Base-by-base conservation (phyloP, 2,888 invertebrate species). In the Mimas tiliae region DNA sequence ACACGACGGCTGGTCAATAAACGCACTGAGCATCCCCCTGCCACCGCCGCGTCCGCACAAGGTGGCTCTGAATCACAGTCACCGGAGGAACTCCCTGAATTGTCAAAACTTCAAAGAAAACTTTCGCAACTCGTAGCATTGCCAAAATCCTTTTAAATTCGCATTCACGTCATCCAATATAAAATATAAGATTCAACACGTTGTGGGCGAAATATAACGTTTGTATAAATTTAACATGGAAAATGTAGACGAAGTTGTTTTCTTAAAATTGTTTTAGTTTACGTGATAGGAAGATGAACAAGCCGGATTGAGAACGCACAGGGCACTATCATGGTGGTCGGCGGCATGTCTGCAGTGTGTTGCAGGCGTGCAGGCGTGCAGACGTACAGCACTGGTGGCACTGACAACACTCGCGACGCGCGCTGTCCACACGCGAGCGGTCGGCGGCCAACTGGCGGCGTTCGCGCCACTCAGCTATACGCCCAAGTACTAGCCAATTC, bases 261-360 rank as follows among this genome's bases (percentile, higher is more conserved):
- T 45, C 16, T 62, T 67, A 51, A 73, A 51, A 63, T 72, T 74
- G 73, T 76, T 70, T 58, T 11, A 58, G 58, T 58, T 38, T 12
- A 58, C 7, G 14, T 21, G 38, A 42, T 19, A 42, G 12, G 19
- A 42, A 38, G 8, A 1, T 33, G 27, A 33, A 33, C 3, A 42
- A 58, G 58, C 19, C n/a, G 19, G 27, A 58, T 73, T 74, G 70
- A 70, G 80, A 81, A 93, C 93, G 90, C 87, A 93, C 93, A 93
- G 84, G 90, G 92, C 85, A 93, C 93, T 83, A 93, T 89, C 90
- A 92, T 93, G 77, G 93, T 90, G 72, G 93, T 93, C 76, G 93
- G 93, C 85, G 93, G 93, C 93, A 93, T 93, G 87, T 80, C 86
- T 88, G 85, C 86, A 84, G 82, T 79, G 75, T 52, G 38, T 38